These are phyloP conservation scores for Hyles vespertilio DNA, from an alignment of 1,140 invertebrate genomes.

Conservation along the genomic window DNA sequence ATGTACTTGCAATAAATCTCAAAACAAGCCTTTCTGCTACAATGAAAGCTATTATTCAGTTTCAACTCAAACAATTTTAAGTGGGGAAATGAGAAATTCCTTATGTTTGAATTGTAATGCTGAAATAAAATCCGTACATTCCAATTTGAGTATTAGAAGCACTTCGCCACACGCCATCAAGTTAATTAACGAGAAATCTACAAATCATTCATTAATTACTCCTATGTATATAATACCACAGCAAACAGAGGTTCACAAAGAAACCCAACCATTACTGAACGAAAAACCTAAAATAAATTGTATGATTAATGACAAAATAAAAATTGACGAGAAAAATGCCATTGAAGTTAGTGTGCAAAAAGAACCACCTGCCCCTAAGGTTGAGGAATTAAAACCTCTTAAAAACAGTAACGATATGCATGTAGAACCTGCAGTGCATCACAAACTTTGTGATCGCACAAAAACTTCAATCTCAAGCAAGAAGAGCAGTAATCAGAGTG, in stretches of 20 bases:
- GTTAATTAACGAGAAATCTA: constrained; percentile 52
- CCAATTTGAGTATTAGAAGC: constrained; percentile 58
- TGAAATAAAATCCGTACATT: constrained; percentile 64
- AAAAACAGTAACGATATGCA: constrained; percentile 49
- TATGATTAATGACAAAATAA: constrained; percentile 23
- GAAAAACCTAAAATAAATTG: constrained; percentile 27
- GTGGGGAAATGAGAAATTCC: constrained; percentile 72
- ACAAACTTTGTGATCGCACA: constrained; percentile 77
- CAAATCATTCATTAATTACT: constrained; percentile 29
- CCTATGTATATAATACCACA: constrained; percentile 56
- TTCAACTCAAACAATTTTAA: constrained; percentile 77
- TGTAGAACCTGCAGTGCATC: constrained; percentile 77
- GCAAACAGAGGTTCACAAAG: constrained; percentile 20
- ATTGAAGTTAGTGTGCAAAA: constrained; percentile 32
- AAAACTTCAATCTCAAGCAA: constrained; percentile 61
- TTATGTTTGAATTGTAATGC: constrained; percentile 78
- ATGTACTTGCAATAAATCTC: constrained; percentile 82
- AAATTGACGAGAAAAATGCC: constrained; percentile 31
- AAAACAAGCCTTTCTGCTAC: constrained; percentile 77
- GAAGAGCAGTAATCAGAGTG: constrained; percentile 58
- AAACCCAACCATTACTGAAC: constrained; percentile 14
- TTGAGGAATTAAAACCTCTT: constrained; percentile 47
- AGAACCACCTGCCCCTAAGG: constrained; percentile 32
- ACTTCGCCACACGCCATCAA: constrained; percentile 53
- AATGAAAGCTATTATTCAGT: constrained; percentile 77